Evolutionary conservation across 2,888 invertebrate genomes (phyloP), one percentile per base, ranked within the genome.

Genomic region (Muschampia plurimacula): DNA sequence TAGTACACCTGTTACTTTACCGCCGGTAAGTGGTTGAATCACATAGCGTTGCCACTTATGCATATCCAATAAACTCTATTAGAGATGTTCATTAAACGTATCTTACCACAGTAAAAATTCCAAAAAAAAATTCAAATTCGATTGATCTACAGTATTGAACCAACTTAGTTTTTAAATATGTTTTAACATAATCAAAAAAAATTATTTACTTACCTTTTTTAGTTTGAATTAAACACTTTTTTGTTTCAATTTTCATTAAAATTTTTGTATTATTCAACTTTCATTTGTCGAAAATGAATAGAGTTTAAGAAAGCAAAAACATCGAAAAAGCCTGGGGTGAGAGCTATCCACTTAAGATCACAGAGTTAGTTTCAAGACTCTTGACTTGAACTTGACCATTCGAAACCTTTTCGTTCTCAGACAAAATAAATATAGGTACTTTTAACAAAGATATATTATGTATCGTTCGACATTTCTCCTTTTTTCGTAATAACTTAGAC

Each of bases 1-100:
- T 76, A 83, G 78, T 74, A 78, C 87, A 73, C 93, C 90, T 49
- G 81, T 93, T 75, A 91, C 90, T 6, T 85, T 92, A 75, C 92
- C 93, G 13, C 87, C 89, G 72, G 93, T 93, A 81, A 89, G 92
- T 86, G 7, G 5, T 44, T 32, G 28, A 52, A 59, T 57, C 4
- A n/a, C 52, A n/a, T n/a, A 52, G 13, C 52, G 6, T n/a, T 2
- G 5, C 52, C 2, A 52, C 46, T 10, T 46, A 3, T 10, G 22
- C 22, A 22, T 22, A 4, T 49, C 12, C 49, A 49, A 49, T 39
- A 41, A 41, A 7, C 22, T 22, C 22, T 7, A 41, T 41, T 9
- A 1, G 41, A 41, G 1, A 41, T 32, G 2, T 32, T 32, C 32
- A 32, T 32, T 2, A n/a, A n/a, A 32, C 32, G 32, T 32, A 32